Conservation (phyloP, 2,113 vertebrate genomes). For the Dasyurus viverrinus region DNA sequence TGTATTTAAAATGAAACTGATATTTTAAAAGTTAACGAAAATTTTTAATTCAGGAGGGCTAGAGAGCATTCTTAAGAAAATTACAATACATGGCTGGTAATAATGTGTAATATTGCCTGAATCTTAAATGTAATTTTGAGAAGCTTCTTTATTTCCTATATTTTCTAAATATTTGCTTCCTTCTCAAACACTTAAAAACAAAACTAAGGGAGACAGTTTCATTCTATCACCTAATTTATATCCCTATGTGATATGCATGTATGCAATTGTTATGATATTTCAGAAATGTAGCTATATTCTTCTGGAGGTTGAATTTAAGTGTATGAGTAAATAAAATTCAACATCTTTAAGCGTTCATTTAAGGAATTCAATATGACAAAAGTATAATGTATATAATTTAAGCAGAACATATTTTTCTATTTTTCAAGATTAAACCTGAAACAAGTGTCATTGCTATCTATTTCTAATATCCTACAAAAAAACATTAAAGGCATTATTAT, state of each 20-base stretch:
- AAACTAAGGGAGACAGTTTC: not conserved
- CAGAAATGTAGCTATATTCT: not conserved
- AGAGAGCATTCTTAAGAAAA: no score
- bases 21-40: not conserved
- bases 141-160: not conserved
- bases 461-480: not conserved
- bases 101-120: not conserved
- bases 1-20: not conserved
- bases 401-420: not conserved
- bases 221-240: not conserved
- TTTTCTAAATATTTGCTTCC: not conserved
- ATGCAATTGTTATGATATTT: not conserved
- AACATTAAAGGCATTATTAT: not conserved
- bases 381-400: not conserved
- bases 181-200: not conserved
- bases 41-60: no score
- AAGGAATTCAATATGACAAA: not conserved
- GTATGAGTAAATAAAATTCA: no score
- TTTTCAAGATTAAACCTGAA: not conserved
- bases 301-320: not conserved
- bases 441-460: not conserved
- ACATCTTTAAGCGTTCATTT: not conserved
- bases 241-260: not conserved
- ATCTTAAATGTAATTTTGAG: not conserved
- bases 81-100: not conserved